Evolutionary conservation across 2,888 invertebrate species (phyloP), one percentile per base, ranked within the genome.

Genomic region (Temnothorax ravouxi): DNA sequence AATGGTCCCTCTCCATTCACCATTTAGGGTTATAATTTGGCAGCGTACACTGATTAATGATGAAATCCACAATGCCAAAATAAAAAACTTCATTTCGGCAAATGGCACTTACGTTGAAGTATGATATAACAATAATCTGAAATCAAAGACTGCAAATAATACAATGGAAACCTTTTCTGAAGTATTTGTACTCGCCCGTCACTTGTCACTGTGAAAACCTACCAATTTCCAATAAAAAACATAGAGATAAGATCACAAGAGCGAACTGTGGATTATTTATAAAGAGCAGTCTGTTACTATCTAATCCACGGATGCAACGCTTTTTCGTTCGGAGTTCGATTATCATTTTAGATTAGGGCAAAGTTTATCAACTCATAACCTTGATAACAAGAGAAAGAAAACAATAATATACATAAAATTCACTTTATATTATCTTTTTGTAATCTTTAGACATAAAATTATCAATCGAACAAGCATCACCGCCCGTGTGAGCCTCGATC

Each of bases 1-100:
- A 84, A 93, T 87, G 13, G 66, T 88, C n/a, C 93, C 93, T 67
- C 76, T 92, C 94, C 94, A 94, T 82, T 71, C 69, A 5, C 92
- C 92, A 86, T 92, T 91, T 83, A 94, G 87, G 56, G 87, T 91
- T 85, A 93, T 84, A 74, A 88, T 87, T 80, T 89, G 71, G 76
- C 80, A 81, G 62, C 25, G 61, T 25, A 59, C 71, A 66, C 50
- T 52, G 18, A 84, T 83, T 61, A 87, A 54, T 15, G 6, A 83
- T 66, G 89, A 54, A 75, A 89, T 81, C 44, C 87, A 50, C 2
- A 88, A 34, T 1, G 8, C 18, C 34, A 38, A 59, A 71, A 47
- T 38, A 3, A 71, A 59, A 15, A 80, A 8, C 13, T 61, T 80
- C 71, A 80, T 80, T 47, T 80, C 4, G 25, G 13, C 56, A 41